Base-by-base conservation (phyloP, 2,888 invertebrate species). In the Allolobophora icterica region DNA sequence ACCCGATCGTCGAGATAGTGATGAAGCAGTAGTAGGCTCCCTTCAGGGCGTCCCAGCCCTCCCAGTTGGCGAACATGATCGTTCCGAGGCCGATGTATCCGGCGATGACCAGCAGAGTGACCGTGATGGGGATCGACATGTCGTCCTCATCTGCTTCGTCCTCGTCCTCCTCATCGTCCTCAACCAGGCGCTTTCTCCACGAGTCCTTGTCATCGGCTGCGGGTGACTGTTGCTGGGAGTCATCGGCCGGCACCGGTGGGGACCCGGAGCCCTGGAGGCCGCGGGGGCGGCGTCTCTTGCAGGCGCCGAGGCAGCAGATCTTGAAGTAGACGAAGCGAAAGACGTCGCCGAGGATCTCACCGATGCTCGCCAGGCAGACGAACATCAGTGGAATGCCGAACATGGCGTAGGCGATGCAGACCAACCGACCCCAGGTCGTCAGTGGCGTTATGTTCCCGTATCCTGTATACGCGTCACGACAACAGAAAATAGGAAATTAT, bases 361-460 rank as follows among this genome's bases (percentile, higher is more conserved):
- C 96, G 91, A 96, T 96, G 93, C 96, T 96, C 0, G 96, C 96
- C 92, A 96, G 94, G 93, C 96, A 96, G 58, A 96, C 93, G 91
- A 96, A 94, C 96, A 96, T 96, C 45, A 96, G 93, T 0, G 96
- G 96, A 35, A 96, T 96, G 21, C 96, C 96, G 35, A 95, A 93
- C 24, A 95, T 94, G 17, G 95, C 95, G 93, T 95, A 95, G 21
- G 95, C 94, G 35, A 95, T 95, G 92, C 95, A 95, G 34, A 95
- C 94, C 91, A 95, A 92, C 24, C 95, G 94, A 17, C 95, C 95
- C 94, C 95, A 95, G 71, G 94, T 93, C 24, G 95, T 95, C 93
- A 95, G 94, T 11, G 95, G 95, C 1, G 94, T 94, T 83, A 95
- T 95, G 93, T 95, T 94, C 30, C 95, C 95, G 92, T 95, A 95